Conservation (phyloP, 2,797 vertebrate genomes). For the Eulemur rubriventer region DNA sequence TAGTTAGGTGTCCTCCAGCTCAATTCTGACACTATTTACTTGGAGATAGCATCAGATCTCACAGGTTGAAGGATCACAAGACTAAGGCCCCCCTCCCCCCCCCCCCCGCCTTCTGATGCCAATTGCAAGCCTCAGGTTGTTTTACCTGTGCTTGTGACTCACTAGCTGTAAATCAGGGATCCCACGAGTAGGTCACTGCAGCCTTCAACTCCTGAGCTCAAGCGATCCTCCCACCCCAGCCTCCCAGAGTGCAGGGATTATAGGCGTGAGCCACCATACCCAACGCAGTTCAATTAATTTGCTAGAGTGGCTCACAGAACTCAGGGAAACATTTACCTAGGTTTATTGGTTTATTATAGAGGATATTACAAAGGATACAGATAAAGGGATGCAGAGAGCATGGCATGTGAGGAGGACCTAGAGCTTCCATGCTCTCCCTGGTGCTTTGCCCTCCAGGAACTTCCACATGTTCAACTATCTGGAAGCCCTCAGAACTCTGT, state of each 20-base stretch:
- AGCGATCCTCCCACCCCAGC: no score
- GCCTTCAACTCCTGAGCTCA: no score
- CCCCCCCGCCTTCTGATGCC: not conserved
- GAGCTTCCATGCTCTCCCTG: not conserved
- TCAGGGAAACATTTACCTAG: not conserved
- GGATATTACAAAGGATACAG: not conserved
- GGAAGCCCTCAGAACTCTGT: no score
- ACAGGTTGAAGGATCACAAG: not conserved
- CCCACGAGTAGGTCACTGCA: not conserved
- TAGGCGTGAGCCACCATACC: no score
- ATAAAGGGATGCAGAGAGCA: not conserved
- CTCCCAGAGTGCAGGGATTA: no score
- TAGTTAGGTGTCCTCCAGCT: not conserved
- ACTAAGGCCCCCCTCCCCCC: not conserved
- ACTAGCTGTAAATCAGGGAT: not conserved
- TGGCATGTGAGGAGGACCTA: not conserved
- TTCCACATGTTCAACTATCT: not conserved
- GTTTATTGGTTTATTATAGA: not conserved
- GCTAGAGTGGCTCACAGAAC: not conserved
- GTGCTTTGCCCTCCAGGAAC: not conserved
- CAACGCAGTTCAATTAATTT: not conserved
- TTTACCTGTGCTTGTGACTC: not conserved
- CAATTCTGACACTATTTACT: not conserved
- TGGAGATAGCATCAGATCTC: not conserved
- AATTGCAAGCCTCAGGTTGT: not conserved